Evolutionary conservation across 2,888 invertebrate species (phyloP).

Genomic region (Chloroclysta siterata): DNA sequence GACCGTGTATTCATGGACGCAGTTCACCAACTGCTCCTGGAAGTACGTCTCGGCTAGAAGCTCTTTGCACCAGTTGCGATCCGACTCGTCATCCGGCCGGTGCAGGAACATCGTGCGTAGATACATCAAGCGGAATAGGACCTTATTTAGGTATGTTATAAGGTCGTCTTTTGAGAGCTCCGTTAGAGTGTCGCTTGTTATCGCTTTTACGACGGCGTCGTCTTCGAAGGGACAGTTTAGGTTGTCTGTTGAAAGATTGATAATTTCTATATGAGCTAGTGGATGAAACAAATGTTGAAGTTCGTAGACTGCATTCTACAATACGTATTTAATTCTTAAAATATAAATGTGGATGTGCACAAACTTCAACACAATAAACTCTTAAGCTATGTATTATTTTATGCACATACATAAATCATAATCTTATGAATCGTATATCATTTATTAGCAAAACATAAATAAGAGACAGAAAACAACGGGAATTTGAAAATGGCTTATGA

Average conservation of each 20-base stretch:
- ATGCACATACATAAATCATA: no score
- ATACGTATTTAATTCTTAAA: no score
- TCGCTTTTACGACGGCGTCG: constrained; percentile 45
- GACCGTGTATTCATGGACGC: constrained; percentile 55
- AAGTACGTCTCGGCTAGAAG: constrained; percentile 48
- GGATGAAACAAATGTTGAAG: no score
- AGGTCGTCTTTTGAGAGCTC: constrained; percentile 51
- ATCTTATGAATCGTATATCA: no score
- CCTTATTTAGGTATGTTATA: constrained; percentile 42
- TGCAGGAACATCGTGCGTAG: constrained; percentile 29
- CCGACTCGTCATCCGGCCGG: constrained; percentile 40
- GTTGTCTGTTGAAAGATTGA: constrained; percentile 32
- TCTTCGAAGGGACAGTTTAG: constrained; percentile 61
- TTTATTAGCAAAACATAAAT: no score
- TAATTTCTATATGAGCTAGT: not conserved
- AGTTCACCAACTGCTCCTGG: constrained; percentile 42
- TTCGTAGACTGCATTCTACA: no score
- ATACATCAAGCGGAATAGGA: constrained; percentile 54
- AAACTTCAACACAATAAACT: no score
- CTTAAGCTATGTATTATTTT: no score
- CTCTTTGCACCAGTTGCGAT: constrained; percentile 40
- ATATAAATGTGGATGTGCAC: no score
- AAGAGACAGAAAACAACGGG: no score
- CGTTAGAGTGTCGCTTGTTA: constrained; percentile 39
- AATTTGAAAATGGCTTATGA: no score